Conservation (phyloP, 2,888 invertebrate species). For the Luffia ferchaultella region DNA sequence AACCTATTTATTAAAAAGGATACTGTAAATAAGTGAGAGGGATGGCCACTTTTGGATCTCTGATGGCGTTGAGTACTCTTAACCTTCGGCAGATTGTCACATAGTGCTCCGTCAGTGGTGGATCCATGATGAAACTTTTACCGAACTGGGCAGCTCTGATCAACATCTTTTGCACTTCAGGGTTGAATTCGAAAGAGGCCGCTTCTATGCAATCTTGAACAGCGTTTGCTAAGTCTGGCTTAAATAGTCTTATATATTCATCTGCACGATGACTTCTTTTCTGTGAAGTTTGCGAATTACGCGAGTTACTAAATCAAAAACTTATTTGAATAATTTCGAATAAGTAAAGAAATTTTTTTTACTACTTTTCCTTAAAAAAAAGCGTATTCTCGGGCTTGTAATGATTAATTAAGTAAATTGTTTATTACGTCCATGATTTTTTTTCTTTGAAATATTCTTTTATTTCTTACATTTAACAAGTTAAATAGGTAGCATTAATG, state of each 20-base stretch:
- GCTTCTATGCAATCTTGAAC: slow-evolving; percentile 93
- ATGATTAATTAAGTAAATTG: too few relatives aligned
- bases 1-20: too few relatives aligned
- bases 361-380: too few relatives aligned
- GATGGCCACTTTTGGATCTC: slow-evolving; percentile 86
- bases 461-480: not conserved
- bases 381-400: too few relatives aligned
- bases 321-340: too few relatives aligned
- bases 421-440: too few relatives aligned
- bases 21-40: slow-evolving; percentile 92
- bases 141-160: slow-evolving; percentile 95
- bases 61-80: slow-evolving; percentile 88
- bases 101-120: slow-evolving; percentile 77
- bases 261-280: slow-evolving; percentile 91
- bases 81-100: slow-evolving; percentile 87
- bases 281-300: slow-evolving; percentile 49
- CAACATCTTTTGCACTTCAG: slow-evolving; percentile 87
- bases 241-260: slow-evolving; percentile 90
- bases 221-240: slow-evolving; percentile 79
- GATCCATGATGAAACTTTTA: slow-evolving; percentile 85
- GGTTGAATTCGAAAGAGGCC: slow-evolving; percentile 89
- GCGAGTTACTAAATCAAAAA: not conserved
- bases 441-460: slow-evolving; percentile 12
- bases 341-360: too few relatives aligned
- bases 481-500: not conserved